These are phyloP conservation scores for Plemyria rubiginata DNA, from an alignment of 2,888 invertebrate species.

Conservation along the genomic window DNA sequence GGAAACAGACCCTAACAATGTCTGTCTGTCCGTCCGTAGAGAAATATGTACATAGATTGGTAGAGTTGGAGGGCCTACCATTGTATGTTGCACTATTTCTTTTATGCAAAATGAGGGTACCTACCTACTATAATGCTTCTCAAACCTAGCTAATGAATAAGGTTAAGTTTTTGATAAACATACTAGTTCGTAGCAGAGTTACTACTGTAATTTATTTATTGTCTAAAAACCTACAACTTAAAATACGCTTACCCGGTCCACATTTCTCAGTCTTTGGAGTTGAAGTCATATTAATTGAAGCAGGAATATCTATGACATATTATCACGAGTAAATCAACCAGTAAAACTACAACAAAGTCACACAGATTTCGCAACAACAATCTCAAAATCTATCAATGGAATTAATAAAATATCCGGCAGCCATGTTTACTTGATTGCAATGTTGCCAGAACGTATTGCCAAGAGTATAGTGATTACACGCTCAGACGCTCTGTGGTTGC, in stretches of 20 bases:
- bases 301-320: constrained; percentile 71
- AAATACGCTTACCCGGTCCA: constrained; percentile 75
- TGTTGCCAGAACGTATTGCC: no score
- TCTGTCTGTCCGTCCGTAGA: background rate
- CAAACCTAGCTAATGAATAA: background rate
- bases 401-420: constrained; percentile 78
- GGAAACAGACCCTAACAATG: background rate
- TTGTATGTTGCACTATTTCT: no score
- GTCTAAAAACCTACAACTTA: constrained; percentile 26
- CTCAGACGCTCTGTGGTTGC: no score
- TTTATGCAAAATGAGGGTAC: no score
- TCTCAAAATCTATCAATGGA: constrained; percentile 67
- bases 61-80: no score
- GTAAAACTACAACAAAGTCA: constrained; percentile 43
- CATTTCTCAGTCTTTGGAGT: constrained; percentile 82
- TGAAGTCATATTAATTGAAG: constrained; percentile 73
- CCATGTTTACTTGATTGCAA: constrained; percentile 72
- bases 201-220: background rate
- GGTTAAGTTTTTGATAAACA: background rate
- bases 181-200: background rate
- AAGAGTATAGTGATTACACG: no score
- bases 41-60: no score
- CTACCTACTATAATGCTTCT: background rate
- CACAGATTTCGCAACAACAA: constrained; percentile 56
- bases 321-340: constrained; percentile 56